phyloP scores from a whole-genome alignment of 2,888 invertebrate genomes.

The Beris chalybata region DNA sequence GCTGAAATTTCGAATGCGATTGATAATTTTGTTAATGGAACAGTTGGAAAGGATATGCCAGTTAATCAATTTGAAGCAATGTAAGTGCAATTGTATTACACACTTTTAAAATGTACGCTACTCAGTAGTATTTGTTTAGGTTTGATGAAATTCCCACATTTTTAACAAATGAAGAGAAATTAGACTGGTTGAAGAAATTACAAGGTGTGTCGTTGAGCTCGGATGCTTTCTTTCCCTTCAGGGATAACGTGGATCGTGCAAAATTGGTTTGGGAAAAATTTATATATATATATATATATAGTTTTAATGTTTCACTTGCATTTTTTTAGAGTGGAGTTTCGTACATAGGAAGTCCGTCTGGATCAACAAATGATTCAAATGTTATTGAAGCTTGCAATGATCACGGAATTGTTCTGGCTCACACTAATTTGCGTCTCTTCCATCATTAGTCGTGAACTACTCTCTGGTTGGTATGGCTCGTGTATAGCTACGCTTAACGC shows the following conservation, averaged over 20 bases:
- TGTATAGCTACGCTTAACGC: too few relatives aligned
- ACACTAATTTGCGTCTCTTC: slow-evolving; percentile 89
- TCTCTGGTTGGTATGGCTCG: neutral
- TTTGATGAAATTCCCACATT: slow-evolving; percentile 65
- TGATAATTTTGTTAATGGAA: slow-evolving; percentile 91
- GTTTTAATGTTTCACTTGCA: slow-evolving; percentile 16
- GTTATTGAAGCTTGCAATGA: slow-evolving; percentile 92
- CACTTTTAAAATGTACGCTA: slow-evolving; percentile 42
- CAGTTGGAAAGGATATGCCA: slow-evolving; percentile 87
- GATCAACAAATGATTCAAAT: slow-evolving; percentile 89
- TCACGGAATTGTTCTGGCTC: slow-evolving; percentile 82
- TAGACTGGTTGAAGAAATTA: slow-evolving; percentile 70
- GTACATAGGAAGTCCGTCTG: slow-evolving; percentile 91
- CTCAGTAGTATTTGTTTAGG: slow-evolving; percentile 42
- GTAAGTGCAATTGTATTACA: slow-evolving; percentile 60
- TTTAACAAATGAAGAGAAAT: slow-evolving; percentile 68
- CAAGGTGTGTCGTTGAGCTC: slow-evolving; percentile 85
- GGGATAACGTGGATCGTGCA: slow-evolving; percentile 95
- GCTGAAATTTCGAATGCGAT: slow-evolving; percentile 94
- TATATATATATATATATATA: neutral
- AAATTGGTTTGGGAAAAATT: slow-evolving; percentile 65
- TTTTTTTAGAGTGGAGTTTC: slow-evolving; percentile 83
- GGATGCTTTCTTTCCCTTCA: slow-evolving; percentile 98
- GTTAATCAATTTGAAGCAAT: slow-evolving; percentile 71
- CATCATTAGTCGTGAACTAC: slow-evolving; percentile 69